Base-by-base conservation (phyloP, 2,113 vertebrate species). In the Equus przewalskii region DNA sequence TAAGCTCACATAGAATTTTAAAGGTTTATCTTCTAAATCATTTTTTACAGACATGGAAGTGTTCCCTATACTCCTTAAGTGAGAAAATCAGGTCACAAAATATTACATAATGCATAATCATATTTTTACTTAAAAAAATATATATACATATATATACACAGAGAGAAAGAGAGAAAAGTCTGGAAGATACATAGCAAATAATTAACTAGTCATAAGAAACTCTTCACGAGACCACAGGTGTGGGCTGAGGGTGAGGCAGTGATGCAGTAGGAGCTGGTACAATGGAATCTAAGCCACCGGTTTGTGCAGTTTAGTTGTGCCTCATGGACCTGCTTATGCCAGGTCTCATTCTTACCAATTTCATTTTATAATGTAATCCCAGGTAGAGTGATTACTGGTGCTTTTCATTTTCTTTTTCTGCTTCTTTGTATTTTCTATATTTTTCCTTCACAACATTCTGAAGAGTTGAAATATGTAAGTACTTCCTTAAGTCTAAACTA, bases 361-460 rank as follows among this genome's bases (percentile, higher is more conserved):
- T 84, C 33, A 83, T 62, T 93, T 93, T 96, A 60, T 80, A 89
- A 78, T 12, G 4, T 24, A 65, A 83, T 78, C 19, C 51, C 54
- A 51, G 33, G 28, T 21, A 93, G 7, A 89, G 5, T 83, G n/a
- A 58, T 67, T 49, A 60, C 19, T 76, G 33, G 21, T 84, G 41
- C 36, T 73, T 76, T 93, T 62, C 51, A 78, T 65, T 93, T 89
- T 76, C 62, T 54, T 76, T 79, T 51, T 86, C 81, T 73, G 56
- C 33, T 91, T 81, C 81, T 90, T 72, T 65, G 13, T 51, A 93
- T 75, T 84, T 91, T 91, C 80, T 79, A 11, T 26, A 83, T 89
- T 93, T 84, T 89, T 62, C 44, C 62, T 54, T 84, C 85, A 44
- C 14, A 89, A 69, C 7, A 70, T 60, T 93, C 83, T 70, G 44